Percentiles rank a stretch among this genome's conserved stretches.
phyloP scores from a whole-genome alignment of 2,888 invertebrate genomes.

The Drosophila diplacantha region DNA sequence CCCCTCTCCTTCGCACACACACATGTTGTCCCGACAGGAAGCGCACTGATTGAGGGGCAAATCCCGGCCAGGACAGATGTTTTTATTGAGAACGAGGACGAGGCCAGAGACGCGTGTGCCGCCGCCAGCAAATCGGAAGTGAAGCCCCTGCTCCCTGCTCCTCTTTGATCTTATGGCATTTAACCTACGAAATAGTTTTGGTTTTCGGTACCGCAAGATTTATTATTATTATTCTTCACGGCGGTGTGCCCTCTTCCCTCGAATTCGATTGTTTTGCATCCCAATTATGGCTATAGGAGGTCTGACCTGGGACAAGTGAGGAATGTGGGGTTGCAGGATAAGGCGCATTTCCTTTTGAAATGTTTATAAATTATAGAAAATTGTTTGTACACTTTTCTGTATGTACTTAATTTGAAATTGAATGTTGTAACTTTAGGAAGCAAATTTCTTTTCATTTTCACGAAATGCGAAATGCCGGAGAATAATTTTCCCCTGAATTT shows the following conservation, averaged over 20 bases:
- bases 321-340: conserved; percentile 2
- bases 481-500: not conserved
- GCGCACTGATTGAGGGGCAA: conserved; percentile 71
- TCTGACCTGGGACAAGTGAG: conserved; percentile 52
- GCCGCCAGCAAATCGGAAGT: conserved; percentile 56
- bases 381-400: no score
- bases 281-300: conserved; percentile 38
- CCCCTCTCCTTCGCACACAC: conserved; percentile 26
- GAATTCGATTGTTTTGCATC: conserved; percentile 61
- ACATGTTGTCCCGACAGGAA: conserved; percentile 67
- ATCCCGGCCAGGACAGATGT: conserved; percentile 66
- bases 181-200: conserved; percentile 48
- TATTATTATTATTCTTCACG: conserved; percentile 50
- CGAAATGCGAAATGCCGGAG: not conserved
- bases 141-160: conserved; percentile 25
- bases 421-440: no score
- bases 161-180: conserved; percentile 49
- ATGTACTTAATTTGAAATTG: no score
- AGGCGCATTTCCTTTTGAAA: not conserved
- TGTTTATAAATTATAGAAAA: no score
- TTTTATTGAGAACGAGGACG: conserved; percentile 33
- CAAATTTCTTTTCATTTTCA: not conserved
- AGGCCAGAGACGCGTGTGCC: conserved; percentile 37
- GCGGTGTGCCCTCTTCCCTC: conserved; percentile 18
- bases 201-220: conserved; percentile 46